Evolutionary conservation across 1,140 invertebrate species (phyloP).

Genomic region (Xylocopa sonorina): DNA sequence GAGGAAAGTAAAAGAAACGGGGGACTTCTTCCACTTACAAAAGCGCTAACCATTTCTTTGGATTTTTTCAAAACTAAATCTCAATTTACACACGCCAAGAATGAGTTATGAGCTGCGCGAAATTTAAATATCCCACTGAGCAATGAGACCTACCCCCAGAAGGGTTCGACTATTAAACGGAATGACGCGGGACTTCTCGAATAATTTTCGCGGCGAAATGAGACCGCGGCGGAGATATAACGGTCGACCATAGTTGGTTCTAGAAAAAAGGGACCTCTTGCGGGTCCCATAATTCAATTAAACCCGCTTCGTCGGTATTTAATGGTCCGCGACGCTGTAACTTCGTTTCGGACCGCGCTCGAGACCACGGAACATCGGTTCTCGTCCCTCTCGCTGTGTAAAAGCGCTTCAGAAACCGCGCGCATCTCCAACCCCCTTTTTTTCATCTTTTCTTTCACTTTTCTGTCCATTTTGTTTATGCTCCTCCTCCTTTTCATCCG

Average conservation of each 20-base stretch:
- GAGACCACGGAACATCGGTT: slow-evolving; percentile 49
- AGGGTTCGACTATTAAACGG: slow-evolving; percentile 57
- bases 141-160: background rate
- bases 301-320: slow-evolving; percentile 63
- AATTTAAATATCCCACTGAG: background rate
- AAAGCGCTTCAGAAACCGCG: slow-evolving; percentile 12
- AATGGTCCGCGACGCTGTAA: slow-evolving; percentile 63
- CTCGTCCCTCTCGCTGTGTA: slow-evolving; percentile 31
- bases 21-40: no score
- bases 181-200: slow-evolving; percentile 66
- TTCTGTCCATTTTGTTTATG: background rate
- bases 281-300: slow-evolving; percentile 65
- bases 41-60: no score
- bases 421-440: background rate
- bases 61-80: no score
- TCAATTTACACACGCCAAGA: background rate
- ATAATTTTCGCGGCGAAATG: slow-evolving; percentile 54
- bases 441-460: background rate
- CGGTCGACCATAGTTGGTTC: slow-evolving; percentile 20
- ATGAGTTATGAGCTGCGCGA: background rate
- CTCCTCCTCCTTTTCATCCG: background rate
- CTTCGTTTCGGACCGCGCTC: slow-evolving; percentile 63
- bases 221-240: slow-evolving; percentile 59
- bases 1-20: no score
- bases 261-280: slow-evolving; percentile 31